Evolutionary conservation across 2,113 vertebrate genomes (phyloP), one percentile per base, ranked within the genome.

Genomic region (Gorsachius goisagi): DNA sequence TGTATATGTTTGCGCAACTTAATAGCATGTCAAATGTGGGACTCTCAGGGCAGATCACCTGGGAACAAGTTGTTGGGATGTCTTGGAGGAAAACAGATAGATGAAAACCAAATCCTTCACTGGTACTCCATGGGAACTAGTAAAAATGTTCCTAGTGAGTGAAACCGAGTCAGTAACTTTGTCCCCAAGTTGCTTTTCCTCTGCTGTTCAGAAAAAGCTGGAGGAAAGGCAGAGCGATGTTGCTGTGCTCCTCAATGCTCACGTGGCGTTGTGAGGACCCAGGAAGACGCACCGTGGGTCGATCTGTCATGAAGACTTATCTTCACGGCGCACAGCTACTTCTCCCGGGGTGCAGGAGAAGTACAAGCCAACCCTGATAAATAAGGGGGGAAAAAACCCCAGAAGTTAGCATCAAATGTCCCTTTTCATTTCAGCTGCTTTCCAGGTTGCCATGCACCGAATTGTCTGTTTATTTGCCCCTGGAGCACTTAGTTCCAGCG

Each of bases 401-500:
- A 74, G 55, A 93, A 92, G 52, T 95, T 93, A 81, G 60, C 82
- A 59, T 88, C 58, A 83, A 35, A 35, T 87, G 71, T 93, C 86
- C 85, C 91, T 80, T 96, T 85, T 64, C 23, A 93, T 96, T 90
- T 81, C 82, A 72, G 14, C 77, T 90, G 56, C 83, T 79, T 97
- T 94, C 92, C 78, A 92, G 67, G 79, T 83, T 95, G 74, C 81
- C 73, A 72, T 83, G 45, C 53, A 62, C 50, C 3, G 28, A 87
- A 74, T 68, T 88, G 79, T 95, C 76, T 88, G 37, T 83, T 96
- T 85, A 91, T 96, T 93, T 95, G 90, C 44, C 82, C 64, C 89
- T 85, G 68, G 77, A 94, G 94, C 89, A 91, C 93, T 93, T 88
- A 80, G 75, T 94, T 91, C 52, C 66, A 90, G 86, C 30, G 6